phyloP scores from a whole-genome alignment of 2,113 vertebrate species.

The Zootoca vivipara region DNA sequence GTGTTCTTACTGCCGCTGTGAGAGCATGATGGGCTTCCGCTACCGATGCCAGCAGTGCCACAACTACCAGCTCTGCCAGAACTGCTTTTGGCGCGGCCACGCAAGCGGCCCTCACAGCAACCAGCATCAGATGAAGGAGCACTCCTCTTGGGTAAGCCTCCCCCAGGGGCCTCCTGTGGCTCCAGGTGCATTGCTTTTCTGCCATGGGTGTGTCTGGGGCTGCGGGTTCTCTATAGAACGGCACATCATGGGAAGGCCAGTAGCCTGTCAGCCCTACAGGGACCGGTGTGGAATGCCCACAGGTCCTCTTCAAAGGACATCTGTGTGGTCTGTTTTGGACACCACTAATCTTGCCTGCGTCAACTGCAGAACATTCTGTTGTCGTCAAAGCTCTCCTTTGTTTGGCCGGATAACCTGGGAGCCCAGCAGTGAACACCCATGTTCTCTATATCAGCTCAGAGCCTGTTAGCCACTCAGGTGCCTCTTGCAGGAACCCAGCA shows the following conservation, averaged over 20 bases:
- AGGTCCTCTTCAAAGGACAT: neutral
- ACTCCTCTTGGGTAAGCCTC: conserved; percentile 91
- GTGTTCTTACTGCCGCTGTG: conserved; percentile 94
- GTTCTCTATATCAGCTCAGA: neutral
- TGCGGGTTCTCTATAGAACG: neutral
- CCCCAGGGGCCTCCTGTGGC: neutral
- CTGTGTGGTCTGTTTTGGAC: neutral
- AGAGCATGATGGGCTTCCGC: conserved; percentile 99
- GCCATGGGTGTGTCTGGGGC: too few relatives aligned
- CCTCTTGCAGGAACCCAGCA: neutral
- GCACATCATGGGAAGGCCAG: neutral
- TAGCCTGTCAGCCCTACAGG: neutral
- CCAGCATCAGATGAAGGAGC: conserved; percentile 99
- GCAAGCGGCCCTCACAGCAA: conserved; percentile 95
- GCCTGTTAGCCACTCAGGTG: neutral
- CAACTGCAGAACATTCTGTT: too few relatives aligned
- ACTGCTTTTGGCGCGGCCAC: conserved; percentile 96
- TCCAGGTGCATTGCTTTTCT: neutral
- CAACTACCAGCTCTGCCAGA: conserved; percentile 97
- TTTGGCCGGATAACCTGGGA: too few relatives aligned
- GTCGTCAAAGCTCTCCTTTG: neutral
- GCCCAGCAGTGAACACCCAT: neutral
- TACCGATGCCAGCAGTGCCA: conserved; percentile 99
- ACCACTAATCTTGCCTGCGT: neutral
- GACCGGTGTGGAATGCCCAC: neutral